phyloP scores from a whole-genome alignment of 2,888 invertebrate genomes.

The Ophion obscuratus region DNA sequence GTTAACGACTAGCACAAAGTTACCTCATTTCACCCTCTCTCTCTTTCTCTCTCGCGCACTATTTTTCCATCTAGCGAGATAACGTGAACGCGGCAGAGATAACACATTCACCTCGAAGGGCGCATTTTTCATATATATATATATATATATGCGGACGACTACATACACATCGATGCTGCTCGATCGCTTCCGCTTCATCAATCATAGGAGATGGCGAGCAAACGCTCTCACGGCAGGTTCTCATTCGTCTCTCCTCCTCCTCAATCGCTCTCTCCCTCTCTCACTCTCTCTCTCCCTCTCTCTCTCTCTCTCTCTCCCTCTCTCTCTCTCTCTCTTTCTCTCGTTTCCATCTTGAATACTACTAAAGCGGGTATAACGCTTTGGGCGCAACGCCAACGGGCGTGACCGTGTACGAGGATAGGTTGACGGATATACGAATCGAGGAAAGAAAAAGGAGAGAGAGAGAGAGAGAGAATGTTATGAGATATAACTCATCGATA shows the following conservation, averaged over 20 bases:
- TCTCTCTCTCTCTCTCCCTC: constrained; percentile 25
- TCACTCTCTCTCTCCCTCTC: neutral
- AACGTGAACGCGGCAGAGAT: constrained; percentile 56
- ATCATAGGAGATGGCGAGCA: constrained; percentile 55
- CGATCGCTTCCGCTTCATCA: constrained; percentile 67
- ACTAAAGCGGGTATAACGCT: constrained; percentile 7
- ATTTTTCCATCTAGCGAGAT: constrained; percentile 44
- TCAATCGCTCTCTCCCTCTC: neutral
- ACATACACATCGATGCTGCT: constrained; percentile 48
- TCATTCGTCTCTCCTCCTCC: constrained; percentile 54
- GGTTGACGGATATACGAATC: constrained; percentile 39
- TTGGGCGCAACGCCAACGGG: constrained; percentile 36
- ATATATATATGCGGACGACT: neutral
- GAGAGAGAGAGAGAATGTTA: neutral
- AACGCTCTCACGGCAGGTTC: constrained; percentile 42
- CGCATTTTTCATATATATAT: neutral
- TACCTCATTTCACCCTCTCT: constrained; percentile 9
- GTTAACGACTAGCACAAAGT: constrained; percentile 31
- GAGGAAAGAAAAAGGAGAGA: constrained; percentile 4
- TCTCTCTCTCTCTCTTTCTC: constrained; percentile 35
- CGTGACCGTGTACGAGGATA: constrained; percentile 8
- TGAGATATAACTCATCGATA: constrained; percentile 5
- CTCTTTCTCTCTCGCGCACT: neutral
- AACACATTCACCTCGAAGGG: constrained; percentile 49
- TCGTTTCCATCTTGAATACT: constrained; percentile 49